Percentiles rank a stretch among this genome's conserved stretches.
These are phyloP conservation scores for Drosophila serrata DNA, from an alignment of 1,140 invertebrate species.

Conservation along the genomic window DNA sequence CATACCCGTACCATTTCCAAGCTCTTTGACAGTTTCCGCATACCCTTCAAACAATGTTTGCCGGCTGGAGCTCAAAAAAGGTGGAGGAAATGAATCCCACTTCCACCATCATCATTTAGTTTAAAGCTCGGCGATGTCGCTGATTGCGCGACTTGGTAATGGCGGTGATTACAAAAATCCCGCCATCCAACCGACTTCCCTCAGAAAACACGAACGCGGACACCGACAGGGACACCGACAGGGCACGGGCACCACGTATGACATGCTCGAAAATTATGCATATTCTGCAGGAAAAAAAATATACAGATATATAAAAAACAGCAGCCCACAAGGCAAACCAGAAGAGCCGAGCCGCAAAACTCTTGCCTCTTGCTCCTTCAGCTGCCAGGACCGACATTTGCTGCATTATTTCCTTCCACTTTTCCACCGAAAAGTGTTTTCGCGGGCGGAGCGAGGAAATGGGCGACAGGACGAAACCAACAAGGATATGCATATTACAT, in stretches of 20 bases:
- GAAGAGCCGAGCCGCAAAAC: conserved; percentile 30
- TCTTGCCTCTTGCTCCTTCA: conserved; percentile 30
- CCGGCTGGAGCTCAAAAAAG: conserved; percentile 27
- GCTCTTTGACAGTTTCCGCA: conserved; percentile 36
- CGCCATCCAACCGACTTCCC: conserved; percentile 11
- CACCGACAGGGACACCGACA: conserved; percentile 17
- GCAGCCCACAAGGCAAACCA: conserved; percentile 32
- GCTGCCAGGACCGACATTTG: conserved; percentile 62
- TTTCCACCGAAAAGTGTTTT: conserved; percentile 64
- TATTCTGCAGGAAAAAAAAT: conserved; percentile 71
- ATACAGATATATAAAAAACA: conserved; percentile 3
- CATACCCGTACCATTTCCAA: background rate
- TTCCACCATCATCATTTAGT: conserved; percentile 53
- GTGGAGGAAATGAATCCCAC: conserved; percentile 27
- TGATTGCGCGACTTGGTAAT: conserved; percentile 81
- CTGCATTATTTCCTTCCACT: conserved; percentile 80
- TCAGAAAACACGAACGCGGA: conserved; percentile 29
- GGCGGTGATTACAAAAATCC: conserved; percentile 78
- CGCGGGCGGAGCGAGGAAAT: conserved; percentile 20
- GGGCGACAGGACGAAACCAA: conserved; percentile 25
- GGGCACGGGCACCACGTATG: conserved; percentile 60
- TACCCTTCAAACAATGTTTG: conserved; percentile 36
- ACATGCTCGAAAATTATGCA: conserved; percentile 80
- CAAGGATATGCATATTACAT: conserved; percentile 80
- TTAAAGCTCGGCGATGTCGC: conserved; percentile 66